These are phyloP conservation scores for Chymomyza amoena DNA, from an alignment of 2,888 invertebrate species.

Conservation along the genomic window DNA sequence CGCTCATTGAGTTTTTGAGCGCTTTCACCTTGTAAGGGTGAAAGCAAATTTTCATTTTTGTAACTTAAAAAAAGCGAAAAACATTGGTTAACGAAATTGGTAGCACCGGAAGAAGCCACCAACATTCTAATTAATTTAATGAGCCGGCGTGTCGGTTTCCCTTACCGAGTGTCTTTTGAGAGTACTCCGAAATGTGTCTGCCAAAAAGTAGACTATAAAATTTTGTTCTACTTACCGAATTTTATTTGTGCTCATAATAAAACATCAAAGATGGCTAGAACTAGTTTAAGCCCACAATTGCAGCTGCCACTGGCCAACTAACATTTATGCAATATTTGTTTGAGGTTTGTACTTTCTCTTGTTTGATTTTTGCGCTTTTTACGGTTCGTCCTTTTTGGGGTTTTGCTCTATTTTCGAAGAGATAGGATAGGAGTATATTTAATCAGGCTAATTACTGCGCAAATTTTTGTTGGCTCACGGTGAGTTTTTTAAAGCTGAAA, in stretches of 20 bases:
- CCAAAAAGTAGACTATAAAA: background rate
- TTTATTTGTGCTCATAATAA: background rate
- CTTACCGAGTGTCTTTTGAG: background rate
- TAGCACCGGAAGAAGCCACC: slow-evolving; percentile 10
- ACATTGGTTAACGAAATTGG: background rate
- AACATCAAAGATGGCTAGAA: slow-evolving; percentile 18
- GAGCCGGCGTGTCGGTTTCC: slow-evolving; percentile 16
- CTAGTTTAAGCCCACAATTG: background rate
- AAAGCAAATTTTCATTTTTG: slow-evolving; percentile 20
- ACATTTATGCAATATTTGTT: slow-evolving; percentile 27
- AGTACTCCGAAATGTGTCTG: background rate
- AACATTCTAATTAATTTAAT: slow-evolving; percentile 63
- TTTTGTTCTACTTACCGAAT: slow-evolving; percentile 36
- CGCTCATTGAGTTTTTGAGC: slow-evolving; percentile 47
- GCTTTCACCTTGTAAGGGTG: slow-evolving; percentile 43
- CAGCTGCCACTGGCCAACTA: slow-evolving; percentile 9
- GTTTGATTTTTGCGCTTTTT: background rate
- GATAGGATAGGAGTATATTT: background rate
- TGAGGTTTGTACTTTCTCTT: slow-evolving; percentile 5
- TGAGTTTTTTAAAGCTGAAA: background rate
- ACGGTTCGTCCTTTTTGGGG: background rate
- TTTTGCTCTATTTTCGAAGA: background rate
- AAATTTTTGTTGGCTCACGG: background rate
- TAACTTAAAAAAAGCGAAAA: slow-evolving; percentile 21
- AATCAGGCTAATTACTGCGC: slow-evolving; percentile 41